Evolutionary conservation across 2,797 vertebrate genomes (phyloP), one percentile per base, ranked within the genome.

Genomic region (Lacerta viridis): DNA sequence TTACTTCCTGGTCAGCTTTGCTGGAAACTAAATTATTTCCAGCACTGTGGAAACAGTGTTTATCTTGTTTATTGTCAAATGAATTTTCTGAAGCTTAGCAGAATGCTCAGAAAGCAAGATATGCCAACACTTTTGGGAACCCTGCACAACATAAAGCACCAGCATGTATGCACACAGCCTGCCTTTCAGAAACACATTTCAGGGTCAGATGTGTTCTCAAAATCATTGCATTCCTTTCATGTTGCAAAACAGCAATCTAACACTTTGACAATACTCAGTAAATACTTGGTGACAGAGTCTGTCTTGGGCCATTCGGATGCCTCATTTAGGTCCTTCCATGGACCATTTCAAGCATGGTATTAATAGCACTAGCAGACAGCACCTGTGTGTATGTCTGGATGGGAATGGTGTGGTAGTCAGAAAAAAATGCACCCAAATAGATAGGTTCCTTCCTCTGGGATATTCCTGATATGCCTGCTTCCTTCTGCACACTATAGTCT

Each of bases 381-480:
- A 90, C 85, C 84, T 94, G 93, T 92, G 59, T 82, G 10, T 92
- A 80, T 89, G 39, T 59, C 68, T 92, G 50, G 46, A 86, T 90
- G 88, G 85, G 84, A 91, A 93, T 89, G 93, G 94, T 92, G 89
- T 86, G 93, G 81, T 64, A 82, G 91, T 89, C 36, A 90, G 50
- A 94, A 92, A 93, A 92, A 92, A 13, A 71, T n/a, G 86, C 92
- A 93, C 93, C 94, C 89, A 91, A 79, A 88, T 89, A 85, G 92
- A 94, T 94, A 91, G 91, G 84, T 94, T 95, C 93, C 93, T 95
- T 95, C 93, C 94, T 93, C 89, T 89, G 75, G 71, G 88, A 80
- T 77, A 39, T 93, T 90, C 59, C 76, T 92, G 80, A 90, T 23
- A 18, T 9, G 72, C 75, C 0, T 1, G 71, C 89, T 94, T 95